Conservation (phyloP, 2,113 vertebrate genomes). For the Diglossa brunneiventris region DNA sequence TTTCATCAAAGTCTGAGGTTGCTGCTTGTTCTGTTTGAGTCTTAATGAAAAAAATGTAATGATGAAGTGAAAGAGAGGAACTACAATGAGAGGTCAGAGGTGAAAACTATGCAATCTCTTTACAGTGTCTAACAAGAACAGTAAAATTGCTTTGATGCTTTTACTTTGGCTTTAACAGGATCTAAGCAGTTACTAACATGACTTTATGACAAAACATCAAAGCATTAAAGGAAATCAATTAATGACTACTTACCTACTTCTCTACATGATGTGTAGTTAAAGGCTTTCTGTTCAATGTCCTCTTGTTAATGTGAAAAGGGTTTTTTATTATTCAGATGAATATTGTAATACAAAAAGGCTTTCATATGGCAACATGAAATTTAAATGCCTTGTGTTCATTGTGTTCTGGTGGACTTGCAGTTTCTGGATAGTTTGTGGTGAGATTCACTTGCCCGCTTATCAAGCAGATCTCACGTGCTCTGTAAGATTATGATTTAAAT, state of each 20-base stretch:
- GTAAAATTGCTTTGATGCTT: slow-evolving; percentile 33
- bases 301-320: background rate
- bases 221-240: slow-evolving; percentile 8
- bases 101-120: background rate
- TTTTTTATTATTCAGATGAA: background rate
- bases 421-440: background rate
- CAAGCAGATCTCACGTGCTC: background rate
- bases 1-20: background rate
- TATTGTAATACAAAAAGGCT: background rate
- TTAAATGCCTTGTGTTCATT: background rate
- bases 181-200: background rate
- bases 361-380: background rate
- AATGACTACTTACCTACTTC: background rate
- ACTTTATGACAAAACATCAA: background rate
- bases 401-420: background rate
- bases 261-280: background rate
- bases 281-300: background rate
- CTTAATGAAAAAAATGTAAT: slow-evolving; percentile 6
- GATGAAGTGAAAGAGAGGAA: background rate
- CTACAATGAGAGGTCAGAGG: background rate
- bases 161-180: background rate
- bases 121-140: background rate
- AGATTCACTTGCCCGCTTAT: background rate
- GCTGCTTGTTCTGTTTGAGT: background rate
- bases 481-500: background rate